Evolutionary conservation across 2,797 vertebrate genomes (phyloP), one percentile per base, ranked within the genome.

Genomic region (Epinephelus malabaricus): DNA sequence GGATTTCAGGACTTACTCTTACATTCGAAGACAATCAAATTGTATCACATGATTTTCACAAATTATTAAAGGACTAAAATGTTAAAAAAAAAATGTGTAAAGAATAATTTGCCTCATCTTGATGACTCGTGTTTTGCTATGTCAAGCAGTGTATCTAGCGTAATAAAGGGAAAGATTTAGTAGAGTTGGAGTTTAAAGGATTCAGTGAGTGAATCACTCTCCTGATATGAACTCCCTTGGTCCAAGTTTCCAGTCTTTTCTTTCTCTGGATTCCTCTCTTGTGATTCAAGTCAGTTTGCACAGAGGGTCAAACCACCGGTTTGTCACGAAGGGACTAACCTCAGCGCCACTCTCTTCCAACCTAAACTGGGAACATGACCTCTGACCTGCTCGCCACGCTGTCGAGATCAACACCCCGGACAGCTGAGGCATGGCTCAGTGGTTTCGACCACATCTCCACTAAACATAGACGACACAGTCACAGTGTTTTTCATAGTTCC

Each of bases 331-430:
- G 59, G 72, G 67, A 74, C 69, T 61, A 90, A 85, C 82, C 81
- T 83, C 87, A 79, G 58, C 11, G 5, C 49, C 74, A 58, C 53
- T 86, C 63, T 72, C 82, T 71, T 85, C 73, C 65, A 83, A 82
- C 70, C 86, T 84, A 90, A 92, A 89, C 86, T 86, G 78, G 87
- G 83, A 93, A 84, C 81, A 15, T 73, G 81, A 91, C 89, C 91
- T 89, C 54, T 92, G 86, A 93, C 92, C 85, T 69, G 58, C 80
- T 77, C 63, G 53, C 85, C 80, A 78, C 34, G 75, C 84, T 88
- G 88, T 93, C 85, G 87, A 85, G 86, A 93, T 92, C 84, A 93
- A 90, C 89, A 88, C 86, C 79, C 85, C 76, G 85, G 87, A 81
- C 89, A 89, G 86, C 84, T 83, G 88, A 75, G 60, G 76, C 84